These are phyloP conservation scores for Hedychridium roseum DNA, from an alignment of 2,888 invertebrate species.

Conservation along the genomic window DNA sequence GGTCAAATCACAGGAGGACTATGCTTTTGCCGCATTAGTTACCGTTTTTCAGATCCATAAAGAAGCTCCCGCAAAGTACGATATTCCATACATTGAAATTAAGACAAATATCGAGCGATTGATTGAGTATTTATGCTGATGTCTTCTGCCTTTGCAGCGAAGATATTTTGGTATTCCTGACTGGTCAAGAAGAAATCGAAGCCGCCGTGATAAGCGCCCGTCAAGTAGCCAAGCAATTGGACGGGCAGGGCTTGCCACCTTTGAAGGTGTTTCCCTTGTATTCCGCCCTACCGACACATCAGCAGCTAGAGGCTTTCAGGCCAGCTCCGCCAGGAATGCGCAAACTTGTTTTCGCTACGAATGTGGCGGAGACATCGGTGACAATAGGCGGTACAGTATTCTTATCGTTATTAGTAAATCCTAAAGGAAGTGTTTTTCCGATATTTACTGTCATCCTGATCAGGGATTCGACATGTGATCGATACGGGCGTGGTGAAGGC, in stretches of 20 bases:
- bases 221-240: slow-evolving; percentile 74
- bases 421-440: slow-evolving; percentile 11
- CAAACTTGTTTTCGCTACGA: slow-evolving; percentile 94
- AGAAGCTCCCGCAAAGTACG: slow-evolving; percentile 81
- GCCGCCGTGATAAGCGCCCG: slow-evolving; percentile 79
- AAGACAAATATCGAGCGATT: background rate
- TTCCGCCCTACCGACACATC: slow-evolving; percentile 85
- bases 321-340: slow-evolving; percentile 76
- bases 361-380: slow-evolving; percentile 97
- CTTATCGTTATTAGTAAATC: slow-evolving; percentile 15
- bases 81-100: slow-evolving; percentile 21
- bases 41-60: slow-evolving; percentile 91
- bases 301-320: slow-evolving; percentile 88
- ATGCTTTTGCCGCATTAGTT: slow-evolving; percentile 82
- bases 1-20: slow-evolving; percentile 80
- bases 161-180: slow-evolving; percentile 91
- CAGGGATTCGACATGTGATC: slow-evolving; percentile 86
- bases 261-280: slow-evolving; percentile 88
- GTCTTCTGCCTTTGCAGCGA: slow-evolving; percentile 70
- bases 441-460: slow-evolving; percentile 22
- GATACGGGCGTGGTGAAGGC: slow-evolving; percentile 93
- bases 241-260: slow-evolving; percentile 69
- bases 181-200: slow-evolving; percentile 97
- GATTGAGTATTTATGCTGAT: background rate
- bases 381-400: slow-evolving; percentile 78